Evolutionary conservation across 2,797 vertebrate genomes (phyloP).

Genomic region (Kryptopterus vitreolus): DNA sequence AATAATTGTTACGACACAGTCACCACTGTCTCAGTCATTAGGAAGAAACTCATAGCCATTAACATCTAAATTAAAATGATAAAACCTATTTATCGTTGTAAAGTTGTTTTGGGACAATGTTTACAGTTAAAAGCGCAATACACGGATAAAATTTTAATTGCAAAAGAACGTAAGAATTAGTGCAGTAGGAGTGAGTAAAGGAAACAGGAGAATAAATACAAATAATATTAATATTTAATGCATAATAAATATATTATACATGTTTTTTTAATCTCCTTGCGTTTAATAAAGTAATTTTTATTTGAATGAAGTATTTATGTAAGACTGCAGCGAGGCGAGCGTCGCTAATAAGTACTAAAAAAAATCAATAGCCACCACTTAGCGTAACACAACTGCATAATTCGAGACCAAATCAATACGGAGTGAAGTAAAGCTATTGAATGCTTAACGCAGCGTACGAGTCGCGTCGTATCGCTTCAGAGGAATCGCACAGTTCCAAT

Average conservation of each 20-base stretch:
- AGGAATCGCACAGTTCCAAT: background rate
- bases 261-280: background rate
- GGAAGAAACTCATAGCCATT: too few species aligned
- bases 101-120: too few species aligned
- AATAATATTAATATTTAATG: background rate
- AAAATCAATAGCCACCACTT: slow-evolving; percentile 40
- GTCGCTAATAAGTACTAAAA: slow-evolving; percentile 13
- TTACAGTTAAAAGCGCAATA: too few species aligned
- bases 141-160: too few species aligned
- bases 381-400: slow-evolving; percentile 20
- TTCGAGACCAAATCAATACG: slow-evolving; percentile 21
- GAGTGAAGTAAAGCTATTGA: slow-evolving; percentile 17
- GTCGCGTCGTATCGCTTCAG: background rate
- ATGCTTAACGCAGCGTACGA: background rate
- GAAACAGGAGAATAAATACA: background rate
- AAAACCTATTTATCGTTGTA: too few species aligned
- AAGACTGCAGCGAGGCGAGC: background rate
- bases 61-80: too few species aligned
- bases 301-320: background rate
- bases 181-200: background rate
- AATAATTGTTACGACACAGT: too few species aligned
- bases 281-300: background rate
- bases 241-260: background rate
- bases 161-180: background rate
- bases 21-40: too few species aligned